phyloP scores from a whole-genome alignment of 2,113 vertebrate genomes.

The Progne subis region DNA sequence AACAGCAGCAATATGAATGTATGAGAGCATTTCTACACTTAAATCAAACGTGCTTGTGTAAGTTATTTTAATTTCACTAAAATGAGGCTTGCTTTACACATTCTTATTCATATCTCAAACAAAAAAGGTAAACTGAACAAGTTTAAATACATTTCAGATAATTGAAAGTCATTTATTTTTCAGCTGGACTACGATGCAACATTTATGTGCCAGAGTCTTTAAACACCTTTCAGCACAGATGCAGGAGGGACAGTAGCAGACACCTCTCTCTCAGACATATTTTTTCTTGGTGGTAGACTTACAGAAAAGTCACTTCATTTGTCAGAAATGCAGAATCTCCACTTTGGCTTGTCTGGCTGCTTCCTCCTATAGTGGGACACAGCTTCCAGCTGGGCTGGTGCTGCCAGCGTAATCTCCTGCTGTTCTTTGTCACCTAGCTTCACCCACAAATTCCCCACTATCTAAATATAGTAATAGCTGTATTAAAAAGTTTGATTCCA shows the following conservation, averaged over 20 bases:
- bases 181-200: background rate
- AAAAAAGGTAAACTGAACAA: background rate
- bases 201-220: background rate
- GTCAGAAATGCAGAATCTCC: background rate
- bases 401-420: background rate
- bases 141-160: background rate
- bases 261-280: background rate
- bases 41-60: background rate
- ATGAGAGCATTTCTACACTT: slow-evolving; percentile 3
- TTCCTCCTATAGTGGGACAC: background rate
- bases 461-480: background rate
- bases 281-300: background rate
- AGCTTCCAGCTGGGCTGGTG: background rate
- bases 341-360: background rate
- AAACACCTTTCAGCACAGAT: background rate
- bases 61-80: background rate
- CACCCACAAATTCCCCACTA: background rate
- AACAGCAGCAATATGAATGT: background rate
- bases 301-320: background rate
- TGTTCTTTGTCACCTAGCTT: background rate
- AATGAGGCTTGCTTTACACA: background rate
- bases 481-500: background rate
- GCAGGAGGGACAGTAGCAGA: background rate
- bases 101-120: background rate
- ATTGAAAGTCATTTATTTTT: background rate